phyloP scores from a whole-genome alignment of 2,888 invertebrate species.

The Heliconius ethilla region DNA sequence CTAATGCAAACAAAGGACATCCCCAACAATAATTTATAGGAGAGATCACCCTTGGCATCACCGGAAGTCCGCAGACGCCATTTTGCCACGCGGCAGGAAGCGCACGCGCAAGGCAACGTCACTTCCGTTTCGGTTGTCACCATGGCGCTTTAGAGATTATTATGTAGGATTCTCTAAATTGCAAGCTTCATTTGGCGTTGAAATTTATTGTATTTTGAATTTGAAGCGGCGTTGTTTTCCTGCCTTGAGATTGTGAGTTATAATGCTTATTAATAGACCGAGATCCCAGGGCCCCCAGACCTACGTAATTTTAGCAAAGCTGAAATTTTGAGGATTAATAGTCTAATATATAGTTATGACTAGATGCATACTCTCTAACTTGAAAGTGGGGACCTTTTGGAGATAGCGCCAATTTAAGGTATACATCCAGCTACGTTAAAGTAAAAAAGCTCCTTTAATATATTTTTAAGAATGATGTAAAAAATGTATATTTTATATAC shows the following conservation, averaged over 20 bases:
- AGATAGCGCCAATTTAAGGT: no score
- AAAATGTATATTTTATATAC: no score
- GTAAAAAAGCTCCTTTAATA: no score
- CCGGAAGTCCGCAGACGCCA: conserved; percentile 77
- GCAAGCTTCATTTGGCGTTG: conserved; percentile 45
- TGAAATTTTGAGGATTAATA: no score
- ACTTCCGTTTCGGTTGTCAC: conserved; percentile 69
- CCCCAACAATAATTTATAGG: conserved; percentile 74
- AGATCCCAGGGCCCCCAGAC: no score
- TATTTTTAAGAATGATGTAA: no score
- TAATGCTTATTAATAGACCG: neutral
- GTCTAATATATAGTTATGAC: no score
- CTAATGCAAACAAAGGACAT: conserved; percentile 66
- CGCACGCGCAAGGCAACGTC: conserved; percentile 77
- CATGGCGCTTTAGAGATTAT: conserved; percentile 70
- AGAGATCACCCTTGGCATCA: conserved; percentile 64
- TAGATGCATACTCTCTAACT: no score
- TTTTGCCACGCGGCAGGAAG: conserved; percentile 81
- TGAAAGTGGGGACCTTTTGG: no score
- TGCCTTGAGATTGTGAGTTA: conserved; percentile 7
- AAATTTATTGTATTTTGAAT: conserved; percentile 49
- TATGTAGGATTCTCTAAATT: conserved; percentile 59
- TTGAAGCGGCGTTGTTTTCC: conserved; percentile 32
- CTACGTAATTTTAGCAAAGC: no score
- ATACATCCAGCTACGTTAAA: no score